Conservation (phyloP, 2,797 vertebrate genomes). For the Sebastes trivittatus region DNA sequence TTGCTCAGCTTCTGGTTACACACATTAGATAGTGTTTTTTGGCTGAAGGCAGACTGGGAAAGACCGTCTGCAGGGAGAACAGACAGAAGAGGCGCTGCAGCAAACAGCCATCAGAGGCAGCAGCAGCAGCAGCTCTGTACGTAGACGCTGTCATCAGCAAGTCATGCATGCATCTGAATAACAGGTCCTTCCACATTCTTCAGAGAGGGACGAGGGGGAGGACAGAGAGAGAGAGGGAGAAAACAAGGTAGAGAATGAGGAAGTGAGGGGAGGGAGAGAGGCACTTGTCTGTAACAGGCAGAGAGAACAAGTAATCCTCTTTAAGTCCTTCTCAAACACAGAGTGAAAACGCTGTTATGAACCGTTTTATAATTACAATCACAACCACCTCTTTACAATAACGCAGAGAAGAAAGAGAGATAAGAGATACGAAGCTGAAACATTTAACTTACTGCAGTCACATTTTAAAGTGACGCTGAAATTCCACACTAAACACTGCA, state of each 20-base stretch:
- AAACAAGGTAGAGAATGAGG: slow-evolving; percentile 48
- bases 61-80: background rate
- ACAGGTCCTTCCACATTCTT: slow-evolving; percentile 82
- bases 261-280: slow-evolving; percentile 32
- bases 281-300: slow-evolving; percentile 47
- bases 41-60: background rate
- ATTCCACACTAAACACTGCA: background rate
- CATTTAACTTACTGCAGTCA: background rate
- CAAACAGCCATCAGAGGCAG: slow-evolving; percentile 28
- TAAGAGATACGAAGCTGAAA: background rate
- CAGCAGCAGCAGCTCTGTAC: background rate
- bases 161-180: slow-evolving; percentile 63
- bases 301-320: slow-evolving; percentile 55
- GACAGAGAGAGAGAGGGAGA: slow-evolving; percentile 1
- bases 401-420: background rate
- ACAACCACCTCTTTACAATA: background rate
- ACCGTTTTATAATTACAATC: background rate
- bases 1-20: background rate
- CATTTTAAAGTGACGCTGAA: no score
- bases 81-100: background rate
- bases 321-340: slow-evolving; percentile 39
- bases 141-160: slow-evolving; percentile 55
- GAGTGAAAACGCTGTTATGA: background rate
- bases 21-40: background rate
- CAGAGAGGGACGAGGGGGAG: slow-evolving; percentile 38